Percentiles rank a stretch among this genome's conserved stretches.
Evolutionary conservation across 2,113 vertebrate species (phyloP).

Genomic region (Gopherus flavomarginatus): DNA sequence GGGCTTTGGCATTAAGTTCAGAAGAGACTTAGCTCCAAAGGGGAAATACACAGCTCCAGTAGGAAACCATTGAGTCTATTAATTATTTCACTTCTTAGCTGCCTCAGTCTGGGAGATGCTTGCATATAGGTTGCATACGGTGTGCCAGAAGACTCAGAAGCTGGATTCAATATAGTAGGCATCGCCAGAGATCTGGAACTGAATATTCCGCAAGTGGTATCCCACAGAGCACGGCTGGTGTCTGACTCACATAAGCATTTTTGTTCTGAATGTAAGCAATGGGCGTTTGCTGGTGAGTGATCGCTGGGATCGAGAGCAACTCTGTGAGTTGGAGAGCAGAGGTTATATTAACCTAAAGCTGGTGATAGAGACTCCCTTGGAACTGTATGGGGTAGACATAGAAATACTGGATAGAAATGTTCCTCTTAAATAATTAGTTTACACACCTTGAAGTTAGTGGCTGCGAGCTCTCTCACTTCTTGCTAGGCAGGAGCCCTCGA

Average conservation of each 20-base stretch:
- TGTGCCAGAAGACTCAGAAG: constrained; percentile 69
- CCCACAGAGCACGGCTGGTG: constrained; percentile 74
- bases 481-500: neutral
- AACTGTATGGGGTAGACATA: neutral
- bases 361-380: neutral
- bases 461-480: neutral
- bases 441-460: neutral
- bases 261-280: constrained; percentile 81
- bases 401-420: constrained; percentile 60
- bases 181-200: constrained; percentile 76
- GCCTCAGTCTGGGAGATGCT: neutral
- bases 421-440: neutral
- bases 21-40: no score
- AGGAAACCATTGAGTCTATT: neutral
- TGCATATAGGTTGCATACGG: constrained; percentile 67
- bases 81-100: neutral
- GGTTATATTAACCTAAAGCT: neutral
- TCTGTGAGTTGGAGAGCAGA: neutral
- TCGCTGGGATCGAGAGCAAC: constrained; percentile 78
- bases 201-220: constrained; percentile 45
- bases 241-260: constrained; percentile 44
- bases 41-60: no score
- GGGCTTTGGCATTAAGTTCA: no score
- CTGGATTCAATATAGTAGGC: constrained; percentile 72
- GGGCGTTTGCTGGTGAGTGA: constrained; percentile 82